Percentiles rank a stretch among this genome's conserved stretches.
Evolutionary conservation across 2,113 vertebrate species (phyloP).

Genomic region (Crotalus helleri): DNA sequence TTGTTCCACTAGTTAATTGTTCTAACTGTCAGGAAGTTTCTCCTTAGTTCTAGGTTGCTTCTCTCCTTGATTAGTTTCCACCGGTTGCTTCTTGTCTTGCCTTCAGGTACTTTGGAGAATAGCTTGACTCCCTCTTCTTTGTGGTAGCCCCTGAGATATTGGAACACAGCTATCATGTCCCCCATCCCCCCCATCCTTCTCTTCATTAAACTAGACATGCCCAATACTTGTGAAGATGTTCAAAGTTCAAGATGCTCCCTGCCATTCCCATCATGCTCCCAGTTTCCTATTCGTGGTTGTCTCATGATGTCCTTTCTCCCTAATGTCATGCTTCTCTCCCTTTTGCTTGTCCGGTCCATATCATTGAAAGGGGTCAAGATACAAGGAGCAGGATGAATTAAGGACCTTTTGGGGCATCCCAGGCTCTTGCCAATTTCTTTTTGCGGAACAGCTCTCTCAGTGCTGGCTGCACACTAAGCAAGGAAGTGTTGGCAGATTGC

Average conservation of each 20-base stretch:
- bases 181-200: no score
- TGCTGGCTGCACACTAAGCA: slow-evolving; percentile 42
- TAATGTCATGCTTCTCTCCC: background rate
- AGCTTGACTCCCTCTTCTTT: no score
- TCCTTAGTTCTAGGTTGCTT: no score
- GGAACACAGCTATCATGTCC: no score
- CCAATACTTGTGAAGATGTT: background rate
- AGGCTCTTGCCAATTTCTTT: slow-evolving; percentile 40
- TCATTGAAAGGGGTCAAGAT: background rate
- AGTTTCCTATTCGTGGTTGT: background rate
- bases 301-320: background rate
- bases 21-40: no score
- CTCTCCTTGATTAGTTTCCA: no score
- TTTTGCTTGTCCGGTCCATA: background rate
- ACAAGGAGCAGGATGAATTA: background rate
- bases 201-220: no score
- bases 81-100: no score
- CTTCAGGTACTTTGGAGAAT: no score
- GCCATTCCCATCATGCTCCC: background rate
- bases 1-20: no score
- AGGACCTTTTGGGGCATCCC: slow-evolving; percentile 9
- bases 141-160: no score
- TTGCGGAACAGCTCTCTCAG: slow-evolving; percentile 38
- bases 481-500: slow-evolving; percentile 53
- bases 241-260: background rate